Evolutionary conservation across 1,140 invertebrate genomes (phyloP).

Genomic region (Solen grandis): DNA sequence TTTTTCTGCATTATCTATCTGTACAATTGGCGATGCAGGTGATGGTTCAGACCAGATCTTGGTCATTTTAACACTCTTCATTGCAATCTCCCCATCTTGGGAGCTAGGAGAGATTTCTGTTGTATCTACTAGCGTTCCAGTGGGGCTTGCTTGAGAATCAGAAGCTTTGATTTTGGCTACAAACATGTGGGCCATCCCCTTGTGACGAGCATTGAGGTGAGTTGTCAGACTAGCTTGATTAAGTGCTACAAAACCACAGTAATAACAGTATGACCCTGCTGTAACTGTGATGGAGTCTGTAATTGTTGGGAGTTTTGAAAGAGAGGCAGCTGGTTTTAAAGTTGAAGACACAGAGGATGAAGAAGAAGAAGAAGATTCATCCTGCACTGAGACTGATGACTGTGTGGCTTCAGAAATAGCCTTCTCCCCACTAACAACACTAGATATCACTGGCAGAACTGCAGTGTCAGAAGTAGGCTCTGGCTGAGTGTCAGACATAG

Average conservation of each 20-base stretch:
- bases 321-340: not conserved
- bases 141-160: conserved; percentile 54
- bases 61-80: no score
- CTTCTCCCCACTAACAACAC: conserved; percentile 30
- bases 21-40: not conserved
- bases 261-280: conserved; percentile 76
- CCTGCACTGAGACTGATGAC: no score
- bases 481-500: no score
- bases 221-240: conserved; percentile 72
- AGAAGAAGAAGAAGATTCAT: not conserved
- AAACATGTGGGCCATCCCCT: conserved; percentile 70
- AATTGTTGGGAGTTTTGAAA: not conserved
- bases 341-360: not conserved
- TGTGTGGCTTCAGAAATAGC: conserved; percentile 5
- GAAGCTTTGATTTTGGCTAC: conserved; percentile 67
- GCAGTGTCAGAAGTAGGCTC: no score
- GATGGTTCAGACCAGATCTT: no score
- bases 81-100: no score
- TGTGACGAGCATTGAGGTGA: conserved; percentile 68
- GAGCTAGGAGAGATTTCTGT: no score
- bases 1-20: conserved; percentile 50
- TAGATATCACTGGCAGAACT: conserved; percentile 24
- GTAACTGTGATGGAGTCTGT: conserved; percentile 55
- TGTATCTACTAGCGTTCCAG: no score
- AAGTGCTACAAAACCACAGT: conserved; percentile 71